These are phyloP conservation scores for Leptinotarsa tumamoca DNA, from an alignment of 2,888 invertebrate species.

Conservation along the genomic window DNA sequence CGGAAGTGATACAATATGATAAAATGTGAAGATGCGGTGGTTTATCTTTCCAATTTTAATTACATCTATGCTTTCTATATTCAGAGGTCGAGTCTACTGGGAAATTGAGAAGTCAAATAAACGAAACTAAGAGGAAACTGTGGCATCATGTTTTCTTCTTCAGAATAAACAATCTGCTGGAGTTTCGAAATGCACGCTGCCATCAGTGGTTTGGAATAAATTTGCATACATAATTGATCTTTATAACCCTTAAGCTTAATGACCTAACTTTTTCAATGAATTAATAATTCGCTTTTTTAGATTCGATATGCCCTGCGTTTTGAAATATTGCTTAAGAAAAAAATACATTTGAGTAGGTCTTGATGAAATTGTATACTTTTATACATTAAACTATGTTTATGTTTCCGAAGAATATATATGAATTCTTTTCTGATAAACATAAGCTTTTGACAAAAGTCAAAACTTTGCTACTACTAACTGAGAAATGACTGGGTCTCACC, in stretches of 20 bases:
- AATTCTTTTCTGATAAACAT: too few species aligned
- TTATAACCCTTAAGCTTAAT: conserved; percentile 52
- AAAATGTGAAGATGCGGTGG: conserved; percentile 34
- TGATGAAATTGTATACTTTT: too few species aligned
- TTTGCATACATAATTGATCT: conserved; percentile 54
- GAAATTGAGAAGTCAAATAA: conserved; percentile 55
- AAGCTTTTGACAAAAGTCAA: too few species aligned
- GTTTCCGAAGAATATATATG: too few species aligned
- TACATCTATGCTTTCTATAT: conserved; percentile 36
- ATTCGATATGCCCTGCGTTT: background rate
- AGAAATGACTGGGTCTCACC: too few species aligned
- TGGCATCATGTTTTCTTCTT: conserved; percentile 50
- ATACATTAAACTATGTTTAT: too few species aligned
- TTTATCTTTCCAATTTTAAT: conserved; percentile 43
- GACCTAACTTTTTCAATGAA: conserved; percentile 53
- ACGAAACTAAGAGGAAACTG: conserved; percentile 52
- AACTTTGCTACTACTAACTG: too few species aligned
- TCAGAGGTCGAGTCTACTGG: conserved; percentile 34
- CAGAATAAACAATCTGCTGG: conserved; percentile 46
- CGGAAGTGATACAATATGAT: conserved; percentile 24
- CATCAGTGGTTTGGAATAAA: conserved; percentile 52
- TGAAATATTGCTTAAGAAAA: too few species aligned
- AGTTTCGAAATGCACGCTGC: conserved; percentile 42
- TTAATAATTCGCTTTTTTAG: conserved; percentile 52
- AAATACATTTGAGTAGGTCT: too few species aligned